Conservation (phyloP, 2,113 vertebrate species). For the Hippotragus niger region DNA sequence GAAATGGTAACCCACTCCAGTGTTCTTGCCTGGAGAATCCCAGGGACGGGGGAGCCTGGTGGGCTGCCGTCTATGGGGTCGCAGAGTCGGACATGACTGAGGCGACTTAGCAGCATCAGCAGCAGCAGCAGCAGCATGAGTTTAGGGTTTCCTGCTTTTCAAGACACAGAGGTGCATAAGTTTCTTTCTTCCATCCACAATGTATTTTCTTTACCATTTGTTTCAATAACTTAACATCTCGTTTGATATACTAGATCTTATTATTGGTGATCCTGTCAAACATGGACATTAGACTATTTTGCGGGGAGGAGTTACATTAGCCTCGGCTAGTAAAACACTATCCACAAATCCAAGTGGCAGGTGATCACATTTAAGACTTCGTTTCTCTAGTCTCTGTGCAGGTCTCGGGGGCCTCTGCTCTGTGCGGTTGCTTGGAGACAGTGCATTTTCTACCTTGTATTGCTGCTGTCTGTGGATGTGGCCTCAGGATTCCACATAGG, state of each 20-base stretch:
- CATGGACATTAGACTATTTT: neutral
- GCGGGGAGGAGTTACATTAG: neutral
- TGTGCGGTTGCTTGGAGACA: accelerated
- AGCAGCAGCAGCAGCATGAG: neutral
- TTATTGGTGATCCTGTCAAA: neutral
- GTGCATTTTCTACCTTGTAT: accelerated
- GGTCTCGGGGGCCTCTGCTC: neutral
- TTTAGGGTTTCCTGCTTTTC: neutral
- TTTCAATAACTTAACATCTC: neutral
- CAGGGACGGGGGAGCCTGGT: no score
- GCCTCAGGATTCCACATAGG: neutral
- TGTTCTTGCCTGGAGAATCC: no score
- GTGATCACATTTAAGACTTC: no score
- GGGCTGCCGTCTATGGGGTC: no score
- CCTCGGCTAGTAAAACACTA: neutral
- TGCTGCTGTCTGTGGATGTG: neutral
- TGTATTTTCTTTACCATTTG: neutral
- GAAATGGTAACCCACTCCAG: no score
- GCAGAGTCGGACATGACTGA: no score
- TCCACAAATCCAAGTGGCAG: neutral
- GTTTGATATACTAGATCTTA: neutral
- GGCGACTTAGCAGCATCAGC: no score
- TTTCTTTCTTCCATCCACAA: neutral
- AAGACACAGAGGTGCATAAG: neutral
- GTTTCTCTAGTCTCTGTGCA: neutral